Evolutionary conservation across 2,113 vertebrate species (phyloP), one percentile per base, ranked within the genome.

Genomic region (Melozone crissalis): DNA sequence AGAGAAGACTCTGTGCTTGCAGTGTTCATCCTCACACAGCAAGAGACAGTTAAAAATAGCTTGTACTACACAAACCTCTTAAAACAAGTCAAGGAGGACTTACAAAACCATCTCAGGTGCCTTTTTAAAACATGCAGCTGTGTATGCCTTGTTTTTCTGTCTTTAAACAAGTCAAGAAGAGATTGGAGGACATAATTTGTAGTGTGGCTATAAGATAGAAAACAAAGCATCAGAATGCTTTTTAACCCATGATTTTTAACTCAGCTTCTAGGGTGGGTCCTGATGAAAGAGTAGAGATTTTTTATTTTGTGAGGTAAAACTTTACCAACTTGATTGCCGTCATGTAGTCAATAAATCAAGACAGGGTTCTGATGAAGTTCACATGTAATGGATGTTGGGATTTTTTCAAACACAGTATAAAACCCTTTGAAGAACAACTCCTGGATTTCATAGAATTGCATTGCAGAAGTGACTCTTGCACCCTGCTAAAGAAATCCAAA

Each of bases 11-110:
- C 58, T 59, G 10, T 33, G 82, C 71, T 91, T 73, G 51, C 57
- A 58, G 18, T 23, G 21, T 3, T 97, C 78, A 79, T 54, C 84
- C 46, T 89, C 69, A 68, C 66, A 79, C 78, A 85, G 68, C 17
- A 39, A 63, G 71, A 94, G 55, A n/a, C 23, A 33, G 71, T 22
- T 80, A 95, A 86, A 95, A 95, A 93, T 94, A 95, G 79, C 72
- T 62, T 77, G 57, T 52, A 47, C 47, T 43, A 55, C 39, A 74
- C 43, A 41, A 51, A 49, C 47, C 39, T 76, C 57, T 66, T 69
- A n/a, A 78, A 73, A 44, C 31, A 39, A 57, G 62, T 52, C 55
- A 74, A 52, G 69, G n/a, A 85, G 19, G 41, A 63, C 51, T 84
- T 93, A 83, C 6, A 79, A 87, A 91, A 62, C 14, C 37, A 43